These are phyloP conservation scores for Batillaria attramentaria DNA, from an alignment of 1,140 invertebrate genomes.

Conservation along the genomic window DNA sequence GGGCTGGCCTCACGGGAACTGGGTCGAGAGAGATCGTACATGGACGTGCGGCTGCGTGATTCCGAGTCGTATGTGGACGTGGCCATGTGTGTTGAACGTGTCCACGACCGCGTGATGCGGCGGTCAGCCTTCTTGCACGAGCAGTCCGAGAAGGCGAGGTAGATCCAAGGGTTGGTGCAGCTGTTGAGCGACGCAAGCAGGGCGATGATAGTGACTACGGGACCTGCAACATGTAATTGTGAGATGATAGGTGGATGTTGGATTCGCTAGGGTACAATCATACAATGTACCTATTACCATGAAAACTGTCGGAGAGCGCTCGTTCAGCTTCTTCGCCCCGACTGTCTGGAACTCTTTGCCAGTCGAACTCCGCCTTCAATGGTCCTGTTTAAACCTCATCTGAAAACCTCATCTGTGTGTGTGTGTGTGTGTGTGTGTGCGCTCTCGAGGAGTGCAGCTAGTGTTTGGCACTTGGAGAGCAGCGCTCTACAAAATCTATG, in stretches of 20 bases:
- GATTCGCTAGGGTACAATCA: too few species aligned
- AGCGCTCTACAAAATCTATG: too few species aligned
- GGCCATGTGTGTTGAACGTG: constrained; percentile 39
- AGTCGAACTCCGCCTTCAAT: too few species aligned
- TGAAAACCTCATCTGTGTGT: too few species aligned
- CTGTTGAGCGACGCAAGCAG: constrained; percentile 84
- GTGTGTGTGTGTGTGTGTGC: constrained; percentile 5
- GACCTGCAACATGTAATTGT: constrained; percentile 75
- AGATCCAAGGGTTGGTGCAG: constrained; percentile 88
- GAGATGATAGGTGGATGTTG: too few species aligned
- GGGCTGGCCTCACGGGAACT: constrained; percentile 29
- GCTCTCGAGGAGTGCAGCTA: too few species aligned
- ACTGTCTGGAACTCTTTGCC: too few species aligned
- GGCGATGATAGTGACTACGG: constrained; percentile 78
- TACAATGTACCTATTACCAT: too few species aligned
- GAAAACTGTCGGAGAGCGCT: too few species aligned
- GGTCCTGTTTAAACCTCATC: too few species aligned
- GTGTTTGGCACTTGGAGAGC: too few species aligned
- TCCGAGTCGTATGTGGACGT: constrained; percentile 32
- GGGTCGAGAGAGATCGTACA: constrained; percentile 34
- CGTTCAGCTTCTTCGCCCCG: too few species aligned
- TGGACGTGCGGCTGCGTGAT: constrained; percentile 32
- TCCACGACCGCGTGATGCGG: constrained; percentile 37
- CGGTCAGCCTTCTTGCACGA: constrained; percentile 25
- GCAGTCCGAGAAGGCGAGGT: constrained; percentile 77